Conservation (phyloP, 2,888 invertebrate genomes). For the Phortica magna region DNA sequence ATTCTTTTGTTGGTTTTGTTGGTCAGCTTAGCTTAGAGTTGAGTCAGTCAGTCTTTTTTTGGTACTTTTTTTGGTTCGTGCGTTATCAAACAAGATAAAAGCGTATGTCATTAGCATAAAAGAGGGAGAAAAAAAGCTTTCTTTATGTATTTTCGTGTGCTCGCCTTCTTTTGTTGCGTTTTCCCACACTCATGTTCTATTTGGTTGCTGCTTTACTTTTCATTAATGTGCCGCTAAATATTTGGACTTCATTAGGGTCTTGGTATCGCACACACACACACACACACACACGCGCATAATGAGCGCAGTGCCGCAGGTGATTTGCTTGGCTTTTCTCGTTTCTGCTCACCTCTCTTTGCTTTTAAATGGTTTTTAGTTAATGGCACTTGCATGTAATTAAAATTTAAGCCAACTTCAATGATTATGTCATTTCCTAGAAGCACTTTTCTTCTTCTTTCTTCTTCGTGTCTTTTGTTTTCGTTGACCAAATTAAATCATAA, state of each 20-base stretch:
- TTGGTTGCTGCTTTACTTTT: not conserved
- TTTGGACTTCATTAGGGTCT: conserved; percentile 67
- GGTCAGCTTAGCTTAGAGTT: not conserved
- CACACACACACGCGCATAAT: not conserved
- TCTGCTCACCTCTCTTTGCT: no score
- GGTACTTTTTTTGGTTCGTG: conserved; percentile 31
- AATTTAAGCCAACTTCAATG: conserved; percentile 62
- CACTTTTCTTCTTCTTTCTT: not conserved
- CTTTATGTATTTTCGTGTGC: conserved; percentile 46
- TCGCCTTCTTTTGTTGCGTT: not conserved
- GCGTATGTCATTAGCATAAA: conserved; percentile 71
- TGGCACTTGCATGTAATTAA: conserved; percentile 59
- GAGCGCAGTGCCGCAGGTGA: not conserved
- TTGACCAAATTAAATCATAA: no score
- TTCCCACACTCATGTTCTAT: not conserved
- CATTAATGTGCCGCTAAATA: conserved; percentile 49
- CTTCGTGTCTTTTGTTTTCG: not conserved
- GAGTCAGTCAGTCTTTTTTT: conserved; percentile 26
- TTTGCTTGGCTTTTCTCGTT: conserved; percentile 18
- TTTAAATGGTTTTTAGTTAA: conserved; percentile 44
- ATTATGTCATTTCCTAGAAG: conserved; percentile 17
- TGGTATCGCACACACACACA: not conserved
- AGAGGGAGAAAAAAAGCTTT: conserved; percentile 49
- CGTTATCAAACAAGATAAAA: conserved; percentile 56
- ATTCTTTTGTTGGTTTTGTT: conserved; percentile 34